These are phyloP conservation scores for Orussus abietinus DNA, from an alignment of 1,140 invertebrate genomes.

Conservation along the genomic window DNA sequence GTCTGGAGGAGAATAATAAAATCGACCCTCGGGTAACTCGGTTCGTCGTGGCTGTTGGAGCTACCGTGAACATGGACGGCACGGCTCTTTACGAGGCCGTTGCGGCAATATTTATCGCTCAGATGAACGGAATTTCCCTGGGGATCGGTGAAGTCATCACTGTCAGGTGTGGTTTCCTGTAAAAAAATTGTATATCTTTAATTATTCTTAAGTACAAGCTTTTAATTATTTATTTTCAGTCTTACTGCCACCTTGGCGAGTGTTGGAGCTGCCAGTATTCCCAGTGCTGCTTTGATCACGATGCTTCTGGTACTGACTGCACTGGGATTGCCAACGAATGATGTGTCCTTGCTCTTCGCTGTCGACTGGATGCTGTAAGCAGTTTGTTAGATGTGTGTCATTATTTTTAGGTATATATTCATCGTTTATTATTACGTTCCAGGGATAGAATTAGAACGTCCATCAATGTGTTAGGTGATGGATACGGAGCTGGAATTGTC, in stretches of 20 bases:
- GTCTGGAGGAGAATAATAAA: conserved; percentile 71
- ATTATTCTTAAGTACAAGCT: background rate
- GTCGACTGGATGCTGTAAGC: conserved; percentile 77
- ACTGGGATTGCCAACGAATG: conserved; percentile 66
- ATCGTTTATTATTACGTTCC: conserved; percentile 15
- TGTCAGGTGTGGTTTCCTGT: conserved; percentile 50
- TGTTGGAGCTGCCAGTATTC: conserved; percentile 76
- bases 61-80: conserved; percentile 70
- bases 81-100: conserved; percentile 71
- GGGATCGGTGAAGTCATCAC: conserved; percentile 59
- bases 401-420: too few species aligned
- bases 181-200: background rate
- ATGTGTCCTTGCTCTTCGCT: conserved; percentile 69
- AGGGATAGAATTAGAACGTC: conserved; percentile 68
- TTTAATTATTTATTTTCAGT: conserved; percentile 43
- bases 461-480: conserved; percentile 78
- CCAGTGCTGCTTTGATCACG: conserved; percentile 70
- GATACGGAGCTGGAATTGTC: conserved; percentile 76
- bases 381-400: too few species aligned
- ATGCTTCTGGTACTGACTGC: conserved; percentile 75
- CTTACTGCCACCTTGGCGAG: conserved; percentile 72
- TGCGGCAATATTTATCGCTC: conserved; percentile 70
- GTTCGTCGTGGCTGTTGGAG: conserved; percentile 64
- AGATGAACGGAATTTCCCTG: conserved; percentile 62
- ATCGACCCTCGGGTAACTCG: conserved; percentile 70